Base-by-base conservation (phyloP, 1,140 invertebrate genomes). In the Drosophila mauritiana region DNA sequence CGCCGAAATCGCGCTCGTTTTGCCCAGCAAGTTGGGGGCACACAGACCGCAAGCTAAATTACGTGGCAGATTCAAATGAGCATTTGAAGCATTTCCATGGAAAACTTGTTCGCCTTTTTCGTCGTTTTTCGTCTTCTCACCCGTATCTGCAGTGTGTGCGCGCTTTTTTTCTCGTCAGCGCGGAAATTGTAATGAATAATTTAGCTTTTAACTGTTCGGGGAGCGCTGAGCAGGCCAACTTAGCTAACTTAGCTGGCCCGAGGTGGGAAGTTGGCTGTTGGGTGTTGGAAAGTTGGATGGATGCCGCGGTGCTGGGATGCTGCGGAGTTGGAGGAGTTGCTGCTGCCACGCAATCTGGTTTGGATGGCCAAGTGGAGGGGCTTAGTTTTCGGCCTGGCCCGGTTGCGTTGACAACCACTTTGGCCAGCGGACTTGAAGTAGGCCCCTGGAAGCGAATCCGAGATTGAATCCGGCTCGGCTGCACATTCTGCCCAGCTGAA, bases 161-260 rank as follows among this genome's bases (percentile, higher is more conserved):
- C 31, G 7, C 31, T 31, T 59, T 68, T 40, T 57, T 54, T 81
- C 54, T 64, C 61, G 61, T 62, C 64, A 64, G 80, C 83, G 82
- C 82, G 83, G 82, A 88, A 86, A 88, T 88, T 77, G 82, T 88
- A 86, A 86, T 86, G 82, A 86, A 86, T 86, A 86, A 88, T 86
- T 86, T 88, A 82, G 82, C 78, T 79, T 82, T 86, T 78, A 86
- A 86, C 82, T 82, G 82, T 63, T 78, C 36, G 69, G 40, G 57
- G 70, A 15, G 39, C 12, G 39, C 12, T 7, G 49, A 20, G 34
- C 27, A 12, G 53, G 22, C 48, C 22, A 39, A 45, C 40, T 36
- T 31, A 36, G 36, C 7, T 27, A 39, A 45, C 40, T 36, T 31
- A 36, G 36, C 7, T 40, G 37, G 36, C 5, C 15, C 11, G 39